phyloP scores from a whole-genome alignment of 37 sponge, comb jelly and placozoan genomes.

The Chondrilla cf. caribensis region DNA sequence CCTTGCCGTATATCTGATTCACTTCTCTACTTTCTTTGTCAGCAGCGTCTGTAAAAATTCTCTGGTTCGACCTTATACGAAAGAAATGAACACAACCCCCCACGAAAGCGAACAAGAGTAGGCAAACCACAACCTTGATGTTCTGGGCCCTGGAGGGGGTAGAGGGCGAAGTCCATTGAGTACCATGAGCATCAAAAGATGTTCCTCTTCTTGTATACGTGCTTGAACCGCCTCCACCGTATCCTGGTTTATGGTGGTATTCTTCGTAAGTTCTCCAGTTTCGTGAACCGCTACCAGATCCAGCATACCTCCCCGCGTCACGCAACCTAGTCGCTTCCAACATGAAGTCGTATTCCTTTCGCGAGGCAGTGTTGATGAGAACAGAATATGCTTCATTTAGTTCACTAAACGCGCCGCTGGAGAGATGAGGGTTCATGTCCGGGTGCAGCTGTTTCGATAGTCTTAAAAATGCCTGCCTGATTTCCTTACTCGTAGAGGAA shows the following conservation, averaged over 20 bases:
- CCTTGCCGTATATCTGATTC: background rate
- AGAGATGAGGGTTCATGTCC: constrained; percentile 43
- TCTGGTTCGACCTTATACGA: constrained; percentile 5
- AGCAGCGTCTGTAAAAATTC: background rate
- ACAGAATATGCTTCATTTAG: constrained; percentile 60
- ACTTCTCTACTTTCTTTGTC: background rate
- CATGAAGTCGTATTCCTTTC: constrained; percentile 42
- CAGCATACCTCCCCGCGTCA: background rate
- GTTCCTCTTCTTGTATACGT: background rate
- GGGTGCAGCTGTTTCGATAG: constrained; percentile 66
- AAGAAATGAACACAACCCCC: background rate
- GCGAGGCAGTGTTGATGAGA: constrained; percentile 22
- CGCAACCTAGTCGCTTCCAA: background rate
- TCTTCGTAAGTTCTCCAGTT: no score
- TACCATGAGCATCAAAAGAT: background rate
- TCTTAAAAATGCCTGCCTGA: constrained; percentile 41
- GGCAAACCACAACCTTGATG: background rate
- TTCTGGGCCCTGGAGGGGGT: background rate
- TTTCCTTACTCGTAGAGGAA: constrained; percentile 38
- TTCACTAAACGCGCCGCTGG: constrained; percentile 31
- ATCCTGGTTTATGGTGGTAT: background rate
- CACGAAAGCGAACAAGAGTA: background rate
- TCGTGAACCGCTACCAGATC: background rate
- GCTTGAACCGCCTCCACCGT: background rate
- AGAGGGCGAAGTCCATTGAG: background rate